These are phyloP conservation scores for Antechinus flavipes DNA, from an alignment of 2,113 vertebrate genomes.

Conservation along the genomic window DNA sequence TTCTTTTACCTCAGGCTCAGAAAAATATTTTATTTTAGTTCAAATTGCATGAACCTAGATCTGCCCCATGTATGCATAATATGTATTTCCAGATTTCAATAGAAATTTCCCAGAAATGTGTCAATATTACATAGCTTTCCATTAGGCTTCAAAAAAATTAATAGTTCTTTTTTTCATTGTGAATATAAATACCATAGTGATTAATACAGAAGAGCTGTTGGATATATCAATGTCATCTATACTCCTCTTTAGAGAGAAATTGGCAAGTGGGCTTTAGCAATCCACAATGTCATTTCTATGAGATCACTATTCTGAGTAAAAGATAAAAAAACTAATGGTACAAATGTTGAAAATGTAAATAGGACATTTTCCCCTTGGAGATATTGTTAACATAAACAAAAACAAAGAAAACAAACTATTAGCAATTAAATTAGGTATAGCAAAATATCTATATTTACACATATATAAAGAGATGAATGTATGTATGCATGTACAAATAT, in stretches of 20 bases:
- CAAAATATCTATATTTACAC: background rate
- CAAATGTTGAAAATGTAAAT: background rate
- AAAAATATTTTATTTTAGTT: background rate
- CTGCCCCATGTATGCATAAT: background rate
- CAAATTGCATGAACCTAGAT: background rate
- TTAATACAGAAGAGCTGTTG: background rate
- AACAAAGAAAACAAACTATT: background rate
- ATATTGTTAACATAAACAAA: background rate
- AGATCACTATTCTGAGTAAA: background rate
- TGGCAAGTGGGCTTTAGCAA: background rate
- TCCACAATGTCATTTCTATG: background rate
- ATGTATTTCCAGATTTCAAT: background rate
- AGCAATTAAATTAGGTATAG: background rate
- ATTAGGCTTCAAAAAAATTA: background rate
- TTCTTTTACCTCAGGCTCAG: background rate
- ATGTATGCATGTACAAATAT: background rate
- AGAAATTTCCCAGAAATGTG: background rate
- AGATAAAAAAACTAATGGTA: background rate
- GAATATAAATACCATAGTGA: background rate
- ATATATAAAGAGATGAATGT: no score
- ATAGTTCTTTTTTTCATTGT: background rate
- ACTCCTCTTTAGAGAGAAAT: background rate
- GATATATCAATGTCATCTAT: background rate
- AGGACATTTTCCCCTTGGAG: background rate
- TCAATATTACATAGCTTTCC: background rate